phyloP scores from a whole-genome alignment of 2,797 vertebrate genomes.

The Sebastes oblongus region DNA sequence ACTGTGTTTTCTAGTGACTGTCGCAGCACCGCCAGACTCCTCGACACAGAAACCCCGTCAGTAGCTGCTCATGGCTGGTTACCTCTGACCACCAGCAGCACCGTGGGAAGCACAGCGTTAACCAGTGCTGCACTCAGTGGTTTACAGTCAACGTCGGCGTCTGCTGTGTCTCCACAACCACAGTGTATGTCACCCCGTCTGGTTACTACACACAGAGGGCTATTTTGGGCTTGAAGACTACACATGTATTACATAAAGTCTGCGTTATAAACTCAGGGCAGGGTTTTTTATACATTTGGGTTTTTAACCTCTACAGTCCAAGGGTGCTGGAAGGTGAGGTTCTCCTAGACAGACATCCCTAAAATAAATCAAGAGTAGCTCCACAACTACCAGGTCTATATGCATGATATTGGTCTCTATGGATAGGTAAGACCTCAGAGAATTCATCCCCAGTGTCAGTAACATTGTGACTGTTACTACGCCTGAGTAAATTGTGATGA shows the following conservation, averaged over 20 bases:
- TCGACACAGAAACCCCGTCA: background rate
- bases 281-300: background rate
- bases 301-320: accelerated
- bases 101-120: background rate
- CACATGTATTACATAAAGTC: background rate
- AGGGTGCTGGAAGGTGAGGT: no score
- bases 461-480: no score
- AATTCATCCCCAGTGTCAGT: no score
- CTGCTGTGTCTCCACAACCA: background rate
- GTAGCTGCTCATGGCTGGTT: background rate
- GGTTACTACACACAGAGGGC: background rate
- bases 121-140: background rate
- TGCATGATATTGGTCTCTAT: no score
- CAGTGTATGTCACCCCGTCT: background rate
- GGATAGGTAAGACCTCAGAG: no score
- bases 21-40: background rate
- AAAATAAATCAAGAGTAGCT: no score
- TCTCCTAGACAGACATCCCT: no score
- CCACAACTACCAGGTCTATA: no score
- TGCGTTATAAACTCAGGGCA: background rate
- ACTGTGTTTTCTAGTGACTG: background rate
- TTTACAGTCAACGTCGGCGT: no score
- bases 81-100: background rate
- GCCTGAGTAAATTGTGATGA: no score
- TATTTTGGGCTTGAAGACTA: background rate